Conservation (phyloP, 2,888 invertebrate genomes). For the Ryuthela nishihirai region DNA sequence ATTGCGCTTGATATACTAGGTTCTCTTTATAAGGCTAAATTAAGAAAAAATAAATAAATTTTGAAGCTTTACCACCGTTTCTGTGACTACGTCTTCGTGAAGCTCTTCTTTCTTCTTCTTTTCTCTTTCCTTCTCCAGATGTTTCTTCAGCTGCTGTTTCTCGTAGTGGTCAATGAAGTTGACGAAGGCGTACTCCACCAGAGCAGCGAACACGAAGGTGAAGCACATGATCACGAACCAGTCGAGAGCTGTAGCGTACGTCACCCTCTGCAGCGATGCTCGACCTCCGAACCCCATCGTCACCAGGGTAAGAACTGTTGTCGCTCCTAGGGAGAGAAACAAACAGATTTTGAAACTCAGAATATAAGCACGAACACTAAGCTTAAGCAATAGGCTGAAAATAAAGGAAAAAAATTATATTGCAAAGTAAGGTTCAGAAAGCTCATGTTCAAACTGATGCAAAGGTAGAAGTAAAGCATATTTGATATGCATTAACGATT, state of each 20-base stretch:
- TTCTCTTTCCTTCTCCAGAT: constrained; percentile 23
- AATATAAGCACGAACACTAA: too few species aligned
- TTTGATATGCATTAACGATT: too few species aligned
- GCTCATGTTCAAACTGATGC: too few species aligned
- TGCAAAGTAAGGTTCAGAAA: too few species aligned
- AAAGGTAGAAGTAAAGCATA: too few species aligned
- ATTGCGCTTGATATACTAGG: too few species aligned
- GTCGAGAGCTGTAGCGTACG: constrained; percentile 89
- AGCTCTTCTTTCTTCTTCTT: constrained; percentile 29
- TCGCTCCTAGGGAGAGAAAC: too few species aligned
- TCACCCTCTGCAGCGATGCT: constrained; percentile 83
- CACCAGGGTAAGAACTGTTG: constrained; percentile 88
- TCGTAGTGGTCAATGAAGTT: constrained; percentile 58
- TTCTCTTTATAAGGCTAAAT: too few species aligned
- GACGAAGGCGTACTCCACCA: constrained; percentile 92
- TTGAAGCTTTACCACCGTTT: not conserved
- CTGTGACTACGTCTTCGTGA: not conserved
- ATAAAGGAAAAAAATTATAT: too few species aligned
- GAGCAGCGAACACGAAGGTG: constrained; percentile 85
- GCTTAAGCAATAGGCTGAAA: too few species aligned
- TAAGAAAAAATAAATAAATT: too few species aligned
- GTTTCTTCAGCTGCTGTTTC: constrained; percentile 27
- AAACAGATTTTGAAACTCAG: too few species aligned
- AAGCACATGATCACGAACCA: constrained; percentile 92
- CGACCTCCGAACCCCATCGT: constrained; percentile 84